Evolutionary conservation across 2,888 invertebrate genomes (phyloP), one percentile per base, ranked within the genome.

Genomic region (Nebria brevicollis): DNA sequence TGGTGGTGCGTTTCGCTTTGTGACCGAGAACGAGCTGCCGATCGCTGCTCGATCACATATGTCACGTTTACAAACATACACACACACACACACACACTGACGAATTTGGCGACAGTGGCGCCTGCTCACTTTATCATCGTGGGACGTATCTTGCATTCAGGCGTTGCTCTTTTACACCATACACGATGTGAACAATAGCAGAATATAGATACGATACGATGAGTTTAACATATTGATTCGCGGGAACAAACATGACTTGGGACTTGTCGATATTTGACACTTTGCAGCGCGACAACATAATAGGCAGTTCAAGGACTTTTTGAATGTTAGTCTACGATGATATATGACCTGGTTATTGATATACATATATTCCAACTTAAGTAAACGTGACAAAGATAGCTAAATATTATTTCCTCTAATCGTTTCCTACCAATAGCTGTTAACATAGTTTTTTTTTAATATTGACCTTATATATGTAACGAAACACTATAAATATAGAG

Each of bases 171-270:
- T 70, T 70, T 70, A 25, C 70, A 70, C 70, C 11, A 34, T 26
- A 70, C 20, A 70, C 70, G 70, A 73, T 41, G 42, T 41, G 42
- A 41, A 73, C 73, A 73, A 73, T 73, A 41, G 42, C 73, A 15
- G 41, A 26, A 43, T 70, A 70, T 70, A 15, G 70, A 70, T 70
- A 73, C 20, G 26, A 68, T 11, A 68, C 73, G 73, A 73, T 73
- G 73, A 15, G n/a, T 73, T 73, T 73, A 34, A 73, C 43, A 73
- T 73, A 73, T 73, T 73, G 26, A 73, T 73, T 73, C 73, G 5
- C 26, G 54, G 10, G 54, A 13, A 54, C 54, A 54, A 54, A 54
- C 54, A 54, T 54, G 54, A 54, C 54, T 54, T 54, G 13, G 8
- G 54, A 54, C 54, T 54, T 54, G 13, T 54, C 54, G 54, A 54